Base-by-base conservation (phyloP, 37 sponge, comb jelly and placozoan genomes). In the Spongia lamella region DNA sequence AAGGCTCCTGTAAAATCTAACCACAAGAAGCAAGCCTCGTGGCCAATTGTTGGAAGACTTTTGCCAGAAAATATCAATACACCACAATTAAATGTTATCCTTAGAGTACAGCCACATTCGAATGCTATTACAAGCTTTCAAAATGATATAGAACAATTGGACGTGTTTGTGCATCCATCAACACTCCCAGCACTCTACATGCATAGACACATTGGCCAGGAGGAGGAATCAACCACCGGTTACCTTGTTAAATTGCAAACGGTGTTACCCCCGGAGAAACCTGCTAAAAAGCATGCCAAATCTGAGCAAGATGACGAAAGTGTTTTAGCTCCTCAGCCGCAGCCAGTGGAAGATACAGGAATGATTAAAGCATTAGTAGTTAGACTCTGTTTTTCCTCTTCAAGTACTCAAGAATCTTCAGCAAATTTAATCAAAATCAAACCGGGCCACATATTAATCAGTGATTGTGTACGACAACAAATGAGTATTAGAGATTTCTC, bases 381-480 rank as follows among this genome's bases (percentile, higher is more conserved):
- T n/a, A 4, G 70, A 0, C 38, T 76, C 9, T 55, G 63, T 62
- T 88, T 79, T 73, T 68, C 79, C 40, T 68, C 72, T 0, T 36
- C 21, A 24, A 11, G 68, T 3, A 2, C 22, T 27, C 40, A 32
- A 24, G 0, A n/a, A 0, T 30, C 56, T 1, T 0, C 34, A 1
- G 35, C 11, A 7, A 49, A 49, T 36, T 47, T 1, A 15, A 17
- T n/a, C n/a, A 53, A 33, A 7, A 55, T 86, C 22, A 43, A 39
- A 17, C 76, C 86, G 17, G 89, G 89, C 30, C 93, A 92, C 50
- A 54, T 92, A 21, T 75, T 92, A 52, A 63, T 88, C 74, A 84
- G 88, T 57, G 79, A 85, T 32, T 2, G 67, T 26, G 77, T 84
- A 2, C 69, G 86, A 14, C 89, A 72, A 36, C 86, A 84, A 73